Percentiles rank a stretch among this genome's conserved stretches.
phyloP scores from a whole-genome alignment of 2,888 invertebrate genomes.

The Mimas tiliae region DNA sequence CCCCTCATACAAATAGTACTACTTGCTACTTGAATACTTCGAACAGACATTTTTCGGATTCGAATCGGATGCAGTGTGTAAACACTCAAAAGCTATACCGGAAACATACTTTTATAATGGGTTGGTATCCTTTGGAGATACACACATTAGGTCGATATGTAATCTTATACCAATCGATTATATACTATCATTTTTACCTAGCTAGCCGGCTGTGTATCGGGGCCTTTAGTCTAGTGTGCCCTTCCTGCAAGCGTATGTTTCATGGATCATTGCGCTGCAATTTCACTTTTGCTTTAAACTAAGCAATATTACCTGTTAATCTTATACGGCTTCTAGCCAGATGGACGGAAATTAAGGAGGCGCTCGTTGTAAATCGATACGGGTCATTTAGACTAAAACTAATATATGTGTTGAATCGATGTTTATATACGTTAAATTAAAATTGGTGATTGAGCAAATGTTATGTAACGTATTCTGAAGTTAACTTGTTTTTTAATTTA shows the following conservation, averaged over 20 bases:
- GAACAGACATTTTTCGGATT: no score
- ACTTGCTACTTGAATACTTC: no score
- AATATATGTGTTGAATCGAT: neutral
- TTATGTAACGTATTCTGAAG: neutral
- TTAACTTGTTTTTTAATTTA: no score
- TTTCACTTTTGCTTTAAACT: constrained; percentile 37
- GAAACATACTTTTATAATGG: no score
- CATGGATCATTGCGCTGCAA: constrained; percentile 37
- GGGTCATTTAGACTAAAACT: neutral
- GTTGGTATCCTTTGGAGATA: neutral
- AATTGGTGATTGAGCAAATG: neutral
- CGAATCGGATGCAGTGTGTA: no score
- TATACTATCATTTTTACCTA: neutral
- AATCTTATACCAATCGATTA: neutral
- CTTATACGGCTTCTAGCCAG: constrained; percentile 2
- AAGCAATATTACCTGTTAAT: constrained; percentile 27
- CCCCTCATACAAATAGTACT: no score
- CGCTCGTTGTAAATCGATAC: neutral
- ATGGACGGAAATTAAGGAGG: neutral
- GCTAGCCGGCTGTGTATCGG: neutral
- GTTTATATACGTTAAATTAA: neutral
- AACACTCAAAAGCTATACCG: no score
- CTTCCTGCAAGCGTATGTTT: constrained; percentile 31
- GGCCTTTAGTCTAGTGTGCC: neutral
- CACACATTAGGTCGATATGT: neutral